A percentile compares a stretch with the other conserved stretches of the same genome.
Evolutionary conservation across 2,797 vertebrate species (phyloP).

Genomic region (Phrynocephalus vlangalii): DNA sequence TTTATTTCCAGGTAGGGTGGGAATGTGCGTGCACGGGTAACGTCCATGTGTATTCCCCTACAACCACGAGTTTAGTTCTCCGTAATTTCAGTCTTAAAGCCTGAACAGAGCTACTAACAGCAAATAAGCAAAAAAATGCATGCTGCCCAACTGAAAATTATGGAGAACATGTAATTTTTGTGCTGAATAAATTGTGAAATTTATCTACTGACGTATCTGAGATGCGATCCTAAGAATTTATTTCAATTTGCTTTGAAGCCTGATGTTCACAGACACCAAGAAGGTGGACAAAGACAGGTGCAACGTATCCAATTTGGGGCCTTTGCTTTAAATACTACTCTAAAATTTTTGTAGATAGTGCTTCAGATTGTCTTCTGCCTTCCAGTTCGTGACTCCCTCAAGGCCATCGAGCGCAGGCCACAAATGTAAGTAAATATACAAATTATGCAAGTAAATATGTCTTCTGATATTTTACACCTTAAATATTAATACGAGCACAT

Average conservation of each 20-base stretch:
- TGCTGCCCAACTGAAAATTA: background rate
- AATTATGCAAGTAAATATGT: background rate
- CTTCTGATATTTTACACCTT: background rate
- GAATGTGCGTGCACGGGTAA: no score
- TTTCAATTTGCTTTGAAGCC: background rate
- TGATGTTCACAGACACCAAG: background rate
- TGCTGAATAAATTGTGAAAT: background rate
- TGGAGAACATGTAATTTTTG: background rate
- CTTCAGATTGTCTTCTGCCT: background rate
- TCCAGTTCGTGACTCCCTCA: background rate
- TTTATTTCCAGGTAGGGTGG: no score
- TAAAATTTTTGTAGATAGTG: background rate
- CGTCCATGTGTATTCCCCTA: no score
- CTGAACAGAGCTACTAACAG: background rate
- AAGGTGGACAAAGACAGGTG: background rate
- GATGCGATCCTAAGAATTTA: no score
- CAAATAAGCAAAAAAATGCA: background rate
- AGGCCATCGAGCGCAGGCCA: background rate
- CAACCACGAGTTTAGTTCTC: no score
- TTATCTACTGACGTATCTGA: background rate
- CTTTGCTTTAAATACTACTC: background rate
- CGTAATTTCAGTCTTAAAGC: no score
- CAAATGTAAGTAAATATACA: background rate
- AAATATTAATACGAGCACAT: background rate
- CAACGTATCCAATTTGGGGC: background rate